phyloP scores from a whole-genome alignment of 2,888 invertebrate species.

The Chrysodeixis includens region DNA sequence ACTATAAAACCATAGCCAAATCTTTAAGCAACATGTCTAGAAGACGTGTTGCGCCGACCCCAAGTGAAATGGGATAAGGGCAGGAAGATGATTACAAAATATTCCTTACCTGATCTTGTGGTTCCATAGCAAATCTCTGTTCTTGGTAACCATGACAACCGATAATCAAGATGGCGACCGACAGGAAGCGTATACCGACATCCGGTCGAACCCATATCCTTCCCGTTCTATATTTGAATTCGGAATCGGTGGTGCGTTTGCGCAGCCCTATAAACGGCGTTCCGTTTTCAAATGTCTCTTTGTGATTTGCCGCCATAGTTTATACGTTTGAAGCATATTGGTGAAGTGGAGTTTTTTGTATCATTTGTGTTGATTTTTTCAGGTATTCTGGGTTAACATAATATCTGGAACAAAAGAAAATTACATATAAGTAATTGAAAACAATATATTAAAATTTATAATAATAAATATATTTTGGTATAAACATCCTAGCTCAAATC shows the following conservation, averaged over 20 bases:
- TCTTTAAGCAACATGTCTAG: too few relatives aligned
- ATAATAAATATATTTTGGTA: too few relatives aligned
- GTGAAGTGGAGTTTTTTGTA: slow-evolving; percentile 59
- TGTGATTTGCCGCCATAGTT: slow-evolving; percentile 79
- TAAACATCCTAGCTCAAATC: too few relatives aligned
- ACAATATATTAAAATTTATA: not conserved
- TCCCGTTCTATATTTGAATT: slow-evolving; percentile 78
- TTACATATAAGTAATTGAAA: not conserved
- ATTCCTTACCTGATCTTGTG: slow-evolving; percentile 92
- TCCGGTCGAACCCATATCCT: slow-evolving; percentile 75
- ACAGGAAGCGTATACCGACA: slow-evolving; percentile 75
- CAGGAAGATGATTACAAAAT: too few relatives aligned
- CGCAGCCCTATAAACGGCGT: slow-evolving; percentile 73
- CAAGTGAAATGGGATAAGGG: too few relatives aligned
- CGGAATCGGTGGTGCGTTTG: slow-evolving; percentile 74
- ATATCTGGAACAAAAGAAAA: slow-evolving; percentile 71
- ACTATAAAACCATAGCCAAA: too few relatives aligned
- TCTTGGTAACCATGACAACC: slow-evolving; percentile 85
- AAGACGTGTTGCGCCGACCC: too few relatives aligned
- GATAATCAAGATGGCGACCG: slow-evolving; percentile 70
- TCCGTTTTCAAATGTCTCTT: slow-evolving; percentile 71
- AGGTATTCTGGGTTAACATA: slow-evolving; percentile 58
- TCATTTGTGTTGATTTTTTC: slow-evolving; percentile 67
- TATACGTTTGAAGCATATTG: slow-evolving; percentile 80
- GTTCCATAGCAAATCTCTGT: slow-evolving; percentile 97